A percentile compares a stretch with the other conserved stretches of the same genome.
Conservation (phyloP, 2,888 invertebrate genomes). For the Marasmarcha lunaedactyla region DNA sequence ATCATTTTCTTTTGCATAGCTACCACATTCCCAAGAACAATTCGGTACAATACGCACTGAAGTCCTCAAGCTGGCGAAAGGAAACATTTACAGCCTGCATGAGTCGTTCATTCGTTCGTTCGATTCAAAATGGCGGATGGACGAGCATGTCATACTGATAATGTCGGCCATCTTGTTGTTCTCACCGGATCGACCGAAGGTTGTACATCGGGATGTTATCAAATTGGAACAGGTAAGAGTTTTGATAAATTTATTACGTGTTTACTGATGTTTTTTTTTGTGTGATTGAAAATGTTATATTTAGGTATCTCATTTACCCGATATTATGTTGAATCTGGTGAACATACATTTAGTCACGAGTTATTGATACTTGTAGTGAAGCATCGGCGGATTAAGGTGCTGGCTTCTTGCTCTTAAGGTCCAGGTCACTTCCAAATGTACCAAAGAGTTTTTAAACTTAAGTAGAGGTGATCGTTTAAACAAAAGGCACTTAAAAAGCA, state of each 20-base stretch:
- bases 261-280: too few relatives aligned
- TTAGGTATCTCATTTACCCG: too few relatives aligned
- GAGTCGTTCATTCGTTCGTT: constrained; percentile 88
- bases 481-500: too few relatives aligned
- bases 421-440: too few relatives aligned
- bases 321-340: too few relatives aligned
- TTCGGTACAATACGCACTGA: constrained; percentile 87
- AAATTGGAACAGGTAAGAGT: constrained; percentile 81
- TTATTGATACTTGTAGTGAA: too few relatives aligned
- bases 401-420: too few relatives aligned
- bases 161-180: constrained; percentile 93
- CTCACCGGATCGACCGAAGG: constrained; percentile 82
- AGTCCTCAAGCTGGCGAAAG: constrained; percentile 90
- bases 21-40: constrained; percentile 82
- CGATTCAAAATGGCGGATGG: constrained; percentile 85
- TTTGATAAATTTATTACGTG: not conserved
- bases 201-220: constrained; percentile 87
- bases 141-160: constrained; percentile 91
- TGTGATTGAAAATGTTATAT: too few relatives aligned
- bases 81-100: constrained; percentile 88
- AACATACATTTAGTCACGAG: too few relatives aligned
- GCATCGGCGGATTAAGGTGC: too few relatives aligned
- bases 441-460: too few relatives aligned
- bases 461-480: too few relatives aligned
- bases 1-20: constrained; percentile 51